Evolutionary conservation across 2,888 invertebrate species (phyloP).

Genomic region (Gryllus longicercus): DNA sequence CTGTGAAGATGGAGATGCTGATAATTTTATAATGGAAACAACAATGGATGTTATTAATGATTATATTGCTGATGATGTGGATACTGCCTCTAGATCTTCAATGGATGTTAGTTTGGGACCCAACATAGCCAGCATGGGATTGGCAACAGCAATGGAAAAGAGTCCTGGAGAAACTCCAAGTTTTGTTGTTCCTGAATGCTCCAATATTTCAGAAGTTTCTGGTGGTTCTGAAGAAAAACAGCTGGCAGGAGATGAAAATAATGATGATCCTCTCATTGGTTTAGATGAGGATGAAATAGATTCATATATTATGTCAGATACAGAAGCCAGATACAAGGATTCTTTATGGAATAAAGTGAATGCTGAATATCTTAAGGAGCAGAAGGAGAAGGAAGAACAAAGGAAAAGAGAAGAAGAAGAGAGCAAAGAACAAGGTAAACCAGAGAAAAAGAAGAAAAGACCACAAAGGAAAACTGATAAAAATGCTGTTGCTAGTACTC

Average conservation of each 20-base stretch:
- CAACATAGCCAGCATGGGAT: slow-evolving; percentile 70
- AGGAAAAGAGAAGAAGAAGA: slow-evolving; percentile 70
- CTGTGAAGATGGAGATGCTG: slow-evolving; percentile 46
- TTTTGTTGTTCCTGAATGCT: no score
- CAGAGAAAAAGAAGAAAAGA: slow-evolving; percentile 73
- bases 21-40: slow-evolving; percentile 51
- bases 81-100: background rate
- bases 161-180: slow-evolving; percentile 37
- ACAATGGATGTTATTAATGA: slow-evolving; percentile 50
- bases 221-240: slow-evolving; percentile 34
- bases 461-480: slow-evolving; percentile 61
- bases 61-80: slow-evolving; percentile 43
- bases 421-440: slow-evolving; percentile 84
- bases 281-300: slow-evolving; percentile 90
- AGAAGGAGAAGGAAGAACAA: slow-evolving; percentile 59
- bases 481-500: slow-evolving; percentile 60
- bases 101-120: slow-evolving; percentile 41
- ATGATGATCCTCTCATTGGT: slow-evolving; percentile 54
- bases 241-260: slow-evolving; percentile 56
- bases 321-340: slow-evolving; percentile 78
- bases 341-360: slow-evolving; percentile 85
- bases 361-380: slow-evolving; percentile 78
- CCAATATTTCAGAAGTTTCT: background rate
- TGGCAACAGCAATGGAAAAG: slow-evolving; percentile 57
- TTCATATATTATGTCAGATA: slow-evolving; percentile 75